Base-by-base conservation (phyloP, 2,888 invertebrate species). In the Calliscelio sp. region DNA sequence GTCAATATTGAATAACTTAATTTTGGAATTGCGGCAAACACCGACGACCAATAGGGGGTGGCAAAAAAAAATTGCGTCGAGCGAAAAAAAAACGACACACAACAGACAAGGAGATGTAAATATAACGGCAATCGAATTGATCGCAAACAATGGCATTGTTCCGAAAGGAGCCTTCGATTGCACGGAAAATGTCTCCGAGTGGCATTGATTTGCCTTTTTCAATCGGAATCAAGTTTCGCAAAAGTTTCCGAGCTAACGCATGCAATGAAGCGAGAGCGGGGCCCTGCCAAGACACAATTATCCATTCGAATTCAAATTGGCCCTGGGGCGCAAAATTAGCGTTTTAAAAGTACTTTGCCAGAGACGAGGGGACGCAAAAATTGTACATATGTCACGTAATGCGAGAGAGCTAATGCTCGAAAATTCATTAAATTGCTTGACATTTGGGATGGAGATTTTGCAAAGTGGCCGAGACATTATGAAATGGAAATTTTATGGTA, bases 241-340 rank as follows among this genome's bases (percentile, higher is more conserved):
- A 84, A 85, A 85, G 70, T 83, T 85, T 70, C 38, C 38, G 65
- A 80, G 70, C 84, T 83, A 84, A 74, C 74, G 78, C 46, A 71
- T 41, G 81, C 83, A 74, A 84, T 71, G 74, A 66, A 81, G 65
- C 71, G 66, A n/a, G 20, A 77, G 24, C 20, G 7, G 53, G 22
- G 41, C 65, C 75, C 74, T n/a, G n/a, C n/a, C n/a, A n/a, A n/a
- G 66, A 71, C 35, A 75, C 85, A 88, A 89, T 89, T 89, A 89
- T 89, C 86, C 86, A 83, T 87, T 87, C 82, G 75, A 85, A 88
- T 87, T 89, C 84, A 85, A 88, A 89, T 88, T 86, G 87, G 82
- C 87, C 84, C 81, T 77, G 65, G 75, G 87, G 59, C 38, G 81
- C 82, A 66, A 86, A 87, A 87, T 87, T 85, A 83, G 77, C 85